Base-by-base conservation (phyloP, 2,888 invertebrate genomes). In the Diabrotica balteata region DNA sequence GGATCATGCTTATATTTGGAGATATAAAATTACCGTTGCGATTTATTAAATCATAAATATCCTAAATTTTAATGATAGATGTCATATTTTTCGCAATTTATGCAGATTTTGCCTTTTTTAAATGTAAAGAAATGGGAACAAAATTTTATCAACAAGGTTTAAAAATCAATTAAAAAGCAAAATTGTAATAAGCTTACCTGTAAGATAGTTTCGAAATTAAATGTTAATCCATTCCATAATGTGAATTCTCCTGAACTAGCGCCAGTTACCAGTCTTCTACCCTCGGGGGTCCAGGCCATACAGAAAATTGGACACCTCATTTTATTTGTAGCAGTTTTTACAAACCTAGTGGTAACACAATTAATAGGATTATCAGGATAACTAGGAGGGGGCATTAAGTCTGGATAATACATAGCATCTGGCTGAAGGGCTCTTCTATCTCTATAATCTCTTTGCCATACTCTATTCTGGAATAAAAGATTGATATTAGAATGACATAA, bases 141-240 rank as follows among this genome's bases (percentile, higher is more conserved):
- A 62, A 67, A 64, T 44, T 32, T 32, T 4, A 32, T 32, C 32
- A 32, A 32, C 32, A 32, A 32, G 4, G 4, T 32, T 32, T 32
- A 32, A 32, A 22, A 51, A 47, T n/a, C 5, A 4, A 4, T 47
- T 3, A 47, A 47, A 47, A 9, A 47, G 47, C 10, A 47, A 6
- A 17, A 17, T 17, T 1, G 1, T 17, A 17, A 47, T 47, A 47
- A 10, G 42, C 43, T 79, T 84, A 95, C 95, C 90, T 99, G 99
- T 59, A 99, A 87, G 84, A 99, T 99, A n/a, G 99, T 99, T 87
- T 99, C 99, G 86, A 99, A 99, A 86, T 99, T 99, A 85, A 99
- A 99, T n/a, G 98, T 99, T 44, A 99, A 89, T 45, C 99, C 99
- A 87, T 99, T 99, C 99, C 99, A 99, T 4, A 99, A 86, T 0